Evolutionary conservation across 2,113 vertebrate species (phyloP).

Genomic region (Stegostoma tigrinum): DNA sequence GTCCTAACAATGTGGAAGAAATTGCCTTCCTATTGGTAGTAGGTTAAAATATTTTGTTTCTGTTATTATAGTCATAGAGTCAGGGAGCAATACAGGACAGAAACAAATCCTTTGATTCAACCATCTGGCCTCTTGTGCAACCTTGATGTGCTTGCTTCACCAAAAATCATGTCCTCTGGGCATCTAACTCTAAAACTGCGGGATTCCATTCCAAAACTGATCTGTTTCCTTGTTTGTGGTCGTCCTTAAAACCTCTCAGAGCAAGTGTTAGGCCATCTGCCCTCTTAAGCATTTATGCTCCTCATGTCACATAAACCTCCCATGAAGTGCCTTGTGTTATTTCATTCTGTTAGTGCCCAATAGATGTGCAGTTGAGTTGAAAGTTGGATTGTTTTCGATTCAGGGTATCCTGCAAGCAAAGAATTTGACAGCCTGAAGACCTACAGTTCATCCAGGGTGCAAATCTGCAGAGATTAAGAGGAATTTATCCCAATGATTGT

Average conservation of each 20-base stretch:
- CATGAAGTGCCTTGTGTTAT: background rate
- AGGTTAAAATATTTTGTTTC: background rate
- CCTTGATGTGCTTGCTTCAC: background rate
- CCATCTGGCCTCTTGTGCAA: background rate
- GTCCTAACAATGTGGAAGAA: background rate
- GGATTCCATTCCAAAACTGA: background rate
- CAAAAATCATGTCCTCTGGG: background rate
- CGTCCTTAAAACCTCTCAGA: background rate
- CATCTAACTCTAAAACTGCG: background rate
- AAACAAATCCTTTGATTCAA: too few species aligned
- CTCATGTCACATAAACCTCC: background rate
- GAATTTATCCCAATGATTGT: background rate
- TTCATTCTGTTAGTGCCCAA: background rate
- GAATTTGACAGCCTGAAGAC: background rate
- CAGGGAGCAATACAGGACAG: too few species aligned
- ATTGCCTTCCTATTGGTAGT: background rate
- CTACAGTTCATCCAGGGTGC: background rate
- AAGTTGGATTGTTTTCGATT: background rate
- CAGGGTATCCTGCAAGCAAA: background rate
- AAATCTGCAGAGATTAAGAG: background rate
- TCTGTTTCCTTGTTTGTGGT: background rate
- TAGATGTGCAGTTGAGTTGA: background rate
- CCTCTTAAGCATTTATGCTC: background rate
- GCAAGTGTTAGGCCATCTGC: background rate
- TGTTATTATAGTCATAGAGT: too few species aligned